Evolutionary conservation across 2,113 vertebrate species (phyloP), one percentile per base, ranked within the genome.

Genomic region (Mionectes macconnelli): DNA sequence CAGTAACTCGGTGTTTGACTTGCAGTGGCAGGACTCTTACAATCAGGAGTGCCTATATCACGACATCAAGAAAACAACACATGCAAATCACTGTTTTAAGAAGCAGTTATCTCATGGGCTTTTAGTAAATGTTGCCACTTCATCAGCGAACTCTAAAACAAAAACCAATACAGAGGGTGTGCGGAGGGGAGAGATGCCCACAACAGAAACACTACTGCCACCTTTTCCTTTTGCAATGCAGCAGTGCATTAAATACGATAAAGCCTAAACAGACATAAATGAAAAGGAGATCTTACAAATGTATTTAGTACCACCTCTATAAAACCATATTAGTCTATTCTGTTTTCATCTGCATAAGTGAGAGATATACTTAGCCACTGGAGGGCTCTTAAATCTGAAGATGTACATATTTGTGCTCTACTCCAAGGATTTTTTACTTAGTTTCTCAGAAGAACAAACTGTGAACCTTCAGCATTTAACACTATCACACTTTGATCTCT

Each of bases 301-400:
- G 0, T 73, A 64, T 50, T 85, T 83, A 64, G 27, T 31, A 42
- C 6, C 16, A 72, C 14, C 13, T 70, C 45, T 63, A 27, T 16
- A 87, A 93, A 81, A 49, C 8, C 25, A 1, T 39, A 25, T 35
- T 60, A 85, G 23, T 16, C 49, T 31, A 67, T 4, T 22, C 13
- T 28, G 23, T 19, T 94, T 87, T 44, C 35, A 64, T n/a, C 35
- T 84, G 39, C 8, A 1, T 33, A 93, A 82, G 25, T 59, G 37
- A 81, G 73, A 92, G 35, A 66, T 44, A 72, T 2, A 78, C 42
- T 75, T 78, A 79, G 69, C 69, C 56, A 89, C 69, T 79, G 77
- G 81, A 89, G 56, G 81, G 66, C 78, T 89, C 77, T 84, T 84
- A 94, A 81, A 96, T 52, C 52, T 84, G 44, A 70, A 78, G 52